phyloP scores from a whole-genome alignment of 2,888 invertebrate species.

The Lithosia quadra region DNA sequence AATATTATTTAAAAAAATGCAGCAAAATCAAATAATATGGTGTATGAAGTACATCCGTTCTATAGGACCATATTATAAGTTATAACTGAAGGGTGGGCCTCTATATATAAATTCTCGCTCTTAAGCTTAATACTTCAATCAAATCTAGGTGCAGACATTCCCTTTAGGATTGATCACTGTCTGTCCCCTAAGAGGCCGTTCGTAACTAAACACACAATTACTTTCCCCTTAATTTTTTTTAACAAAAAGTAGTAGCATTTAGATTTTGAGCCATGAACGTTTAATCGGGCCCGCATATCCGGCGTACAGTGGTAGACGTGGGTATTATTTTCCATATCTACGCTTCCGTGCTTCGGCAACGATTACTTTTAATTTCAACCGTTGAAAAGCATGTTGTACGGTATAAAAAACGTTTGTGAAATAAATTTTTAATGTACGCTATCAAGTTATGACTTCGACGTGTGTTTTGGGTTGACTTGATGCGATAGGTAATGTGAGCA shows the following conservation, averaged over 20 bases:
- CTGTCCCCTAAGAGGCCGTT: constrained; percentile 17
- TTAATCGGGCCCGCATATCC: constrained; percentile 69
- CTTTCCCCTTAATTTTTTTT: constrained; percentile 44
- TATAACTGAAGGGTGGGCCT: background rate
- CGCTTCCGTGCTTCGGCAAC: constrained; percentile 68
- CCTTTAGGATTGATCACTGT: constrained; percentile 25
- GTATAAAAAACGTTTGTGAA: constrained; percentile 70
- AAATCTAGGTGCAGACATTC: constrained; percentile 17
- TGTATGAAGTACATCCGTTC: too few species aligned
- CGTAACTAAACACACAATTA: constrained; percentile 32
- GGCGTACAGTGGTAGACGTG: constrained; percentile 59
- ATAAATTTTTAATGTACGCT: constrained; percentile 71
- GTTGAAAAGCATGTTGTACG: constrained; percentile 73
- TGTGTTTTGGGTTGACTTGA: constrained; percentile 66
- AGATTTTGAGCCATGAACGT: constrained; percentile 60
- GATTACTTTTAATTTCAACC: constrained; percentile 81
- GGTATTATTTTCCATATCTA: constrained; percentile 80
- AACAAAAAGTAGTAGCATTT: constrained; percentile 52
- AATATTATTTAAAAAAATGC: background rate
- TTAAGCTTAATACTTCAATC: constrained; percentile 19
- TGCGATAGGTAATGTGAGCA: constrained; percentile 53
- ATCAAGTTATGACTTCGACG: constrained; percentile 67
- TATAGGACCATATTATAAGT: background rate
- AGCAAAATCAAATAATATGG: background rate
- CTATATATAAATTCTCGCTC: constrained; percentile 9